phyloP scores from a whole-genome alignment of 2,888 invertebrate genomes.

The Macroteleia sp. region DNA sequence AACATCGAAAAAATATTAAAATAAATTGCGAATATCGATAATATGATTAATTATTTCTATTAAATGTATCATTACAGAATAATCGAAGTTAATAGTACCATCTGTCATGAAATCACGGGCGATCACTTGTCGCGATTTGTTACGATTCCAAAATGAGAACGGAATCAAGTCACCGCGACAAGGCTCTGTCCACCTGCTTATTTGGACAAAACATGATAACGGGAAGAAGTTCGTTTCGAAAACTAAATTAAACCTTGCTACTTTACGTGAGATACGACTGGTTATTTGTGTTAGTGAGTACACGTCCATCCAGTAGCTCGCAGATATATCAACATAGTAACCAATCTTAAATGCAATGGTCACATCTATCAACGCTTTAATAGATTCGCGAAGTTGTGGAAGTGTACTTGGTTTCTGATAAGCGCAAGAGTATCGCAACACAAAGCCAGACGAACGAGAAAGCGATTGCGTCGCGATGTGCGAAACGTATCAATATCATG shows the following conservation, averaged over 20 bases:
- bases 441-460: constrained; percentile 19
- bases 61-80: too few relatives aligned
- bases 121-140: constrained; percentile 21
- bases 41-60: too few relatives aligned
- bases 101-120: too few relatives aligned
- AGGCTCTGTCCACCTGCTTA: constrained; percentile 23
- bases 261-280: constrained; percentile 22
- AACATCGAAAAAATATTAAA: too few relatives aligned
- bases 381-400: constrained; percentile 33
- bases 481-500: constrained; percentile 21
- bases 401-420: constrained; percentile 20
- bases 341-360: constrained; percentile 35
- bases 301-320: not conserved
- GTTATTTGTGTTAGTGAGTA: constrained; percentile 29
- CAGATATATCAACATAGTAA: constrained; percentile 14
- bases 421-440: too few relatives aligned
- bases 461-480: constrained; percentile 4
- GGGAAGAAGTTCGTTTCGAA: constrained; percentile 14
- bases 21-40: too few relatives aligned
- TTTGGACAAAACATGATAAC: constrained; percentile 25
- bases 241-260: constrained; percentile 28
- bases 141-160: constrained; percentile 6
- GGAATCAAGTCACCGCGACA: constrained; percentile 28
- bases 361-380: constrained; percentile 47
- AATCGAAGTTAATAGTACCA: too few relatives aligned